Evolutionary conservation across 2,797 vertebrate species (phyloP), one percentile per base, ranked within the genome.

Genomic region (Pseudochromis fuscus): DNA sequence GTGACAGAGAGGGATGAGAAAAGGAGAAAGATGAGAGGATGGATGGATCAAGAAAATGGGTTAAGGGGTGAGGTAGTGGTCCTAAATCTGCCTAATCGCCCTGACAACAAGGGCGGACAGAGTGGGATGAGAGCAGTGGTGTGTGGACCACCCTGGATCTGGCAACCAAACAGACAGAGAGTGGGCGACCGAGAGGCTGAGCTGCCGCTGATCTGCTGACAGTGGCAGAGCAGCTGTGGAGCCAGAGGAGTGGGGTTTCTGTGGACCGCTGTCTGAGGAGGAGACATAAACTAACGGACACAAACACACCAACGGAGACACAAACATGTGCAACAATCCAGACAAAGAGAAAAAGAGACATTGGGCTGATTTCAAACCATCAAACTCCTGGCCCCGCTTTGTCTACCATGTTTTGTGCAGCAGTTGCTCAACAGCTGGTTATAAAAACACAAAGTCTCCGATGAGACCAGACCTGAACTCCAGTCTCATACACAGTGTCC

Each of bases 81-180:
- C 38, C 61, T 59, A 63, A 81, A 87, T 78, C 62, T 83, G 38
- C 51, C 67, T 62, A 62, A 77, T 66, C 53, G 58, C 60, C 57
- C 31, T 46, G 64, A 82, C 72, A 73, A 61, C 60, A 57, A 35
- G 33, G 61, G 21, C 8, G 5, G 70, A 63, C 31, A 27, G 64
- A 45, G 42, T 0, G 25, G 57, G 56, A 31, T 52, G 75, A 75
- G 19, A 31, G 44, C 3, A 5, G 49, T 24, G 38, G 50, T 19
- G 56, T 67, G 3, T 0, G 21, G 79, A 80, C 83, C 79, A 86
- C 81, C 83, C 81, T 75, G 61, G 50, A 78, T 68, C 73, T 86
- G 73, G 73, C 67, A 82, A 49, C 49, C 50, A 38, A 60, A 45
- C 70, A 70, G 33, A 68, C 40, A 66, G 21, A 45, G n/a, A 80